Evolutionary conservation across 2,888 invertebrate species (phyloP).

Genomic region (Caenorhabditis sp.): DNA sequence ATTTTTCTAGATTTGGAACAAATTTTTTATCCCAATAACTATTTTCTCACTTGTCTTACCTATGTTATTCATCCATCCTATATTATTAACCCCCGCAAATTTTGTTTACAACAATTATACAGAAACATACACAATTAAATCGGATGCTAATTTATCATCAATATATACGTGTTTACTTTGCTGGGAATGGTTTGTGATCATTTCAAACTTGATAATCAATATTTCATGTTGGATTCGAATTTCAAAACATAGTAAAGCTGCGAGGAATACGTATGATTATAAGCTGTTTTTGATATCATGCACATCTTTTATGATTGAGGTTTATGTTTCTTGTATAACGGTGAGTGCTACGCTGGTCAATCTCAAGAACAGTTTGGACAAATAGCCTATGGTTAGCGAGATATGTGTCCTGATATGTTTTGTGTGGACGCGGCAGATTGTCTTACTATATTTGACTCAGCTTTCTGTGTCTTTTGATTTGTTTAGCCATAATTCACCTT

Average conservation of each 20-base stretch:
- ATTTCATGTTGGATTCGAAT: conserved; percentile 19
- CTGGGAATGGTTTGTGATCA: conserved; percentile 17
- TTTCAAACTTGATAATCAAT: conserved; percentile 14
- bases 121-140: conserved; percentile 12
- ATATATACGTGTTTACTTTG: conserved; percentile 12
- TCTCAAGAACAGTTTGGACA: too few relatives aligned
- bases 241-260: conserved; percentile 29
- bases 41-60: conserved; percentile 6
- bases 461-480: too few relatives aligned
- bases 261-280: conserved; percentile 25
- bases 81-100: conserved; percentile 10
- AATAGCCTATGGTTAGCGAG: too few relatives aligned
- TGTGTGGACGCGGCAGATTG: too few relatives aligned
- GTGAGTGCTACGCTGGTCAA: too few relatives aligned
- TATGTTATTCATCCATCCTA: conserved; percentile 12
- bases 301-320: conserved; percentile 23
- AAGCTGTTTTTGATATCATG: conserved; percentile 28
- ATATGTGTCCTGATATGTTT: too few relatives aligned
- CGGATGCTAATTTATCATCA: conserved; percentile 14
- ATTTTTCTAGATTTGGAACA: conserved; percentile 29
- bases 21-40: conserved; percentile 11
- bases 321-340: conserved; percentile 2
- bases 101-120: conserved; percentile 22
- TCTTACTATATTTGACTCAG: too few relatives aligned
- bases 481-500: too few relatives aligned